phyloP scores from a whole-genome alignment of 2,888 invertebrate species.

The Polylopha cassiicola region DNA sequence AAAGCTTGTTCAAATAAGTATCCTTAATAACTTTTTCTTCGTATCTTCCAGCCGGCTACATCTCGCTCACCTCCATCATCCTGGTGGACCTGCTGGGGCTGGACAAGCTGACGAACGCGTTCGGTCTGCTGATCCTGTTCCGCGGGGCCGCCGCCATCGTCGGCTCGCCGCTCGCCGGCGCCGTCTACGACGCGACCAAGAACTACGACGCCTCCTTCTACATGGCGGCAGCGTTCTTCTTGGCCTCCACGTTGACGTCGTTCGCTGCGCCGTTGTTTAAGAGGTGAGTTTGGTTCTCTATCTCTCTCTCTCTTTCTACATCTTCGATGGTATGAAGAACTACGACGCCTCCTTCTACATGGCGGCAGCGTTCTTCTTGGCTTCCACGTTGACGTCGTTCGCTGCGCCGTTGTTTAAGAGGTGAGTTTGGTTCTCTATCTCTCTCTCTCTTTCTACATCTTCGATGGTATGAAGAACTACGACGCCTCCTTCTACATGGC shows the following conservation, averaged over 20 bases:
- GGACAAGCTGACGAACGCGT: conserved; percentile 97
- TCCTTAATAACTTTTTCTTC: too few species aligned
- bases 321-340: conserved; percentile 88
- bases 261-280: conserved; percentile 86
- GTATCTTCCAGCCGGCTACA: conserved; percentile 92
- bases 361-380: conserved; percentile 87
- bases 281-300: conserved; percentile 36
- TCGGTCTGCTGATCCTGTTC: conserved; percentile 96
- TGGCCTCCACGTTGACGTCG: conserved; percentile 89
- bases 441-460: neutral
- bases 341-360: conserved; percentile 86
- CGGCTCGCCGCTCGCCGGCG: conserved; percentile 90
- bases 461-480: conserved; percentile 73
- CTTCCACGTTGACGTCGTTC: conserved; percentile 86
- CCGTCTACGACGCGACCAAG: conserved; percentile 91
- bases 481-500: conserved; percentile 95
- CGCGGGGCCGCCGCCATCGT: conserved; percentile 95
- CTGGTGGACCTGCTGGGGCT: conserved; percentile 96
- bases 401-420: neutral
- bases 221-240: conserved; percentile 93
- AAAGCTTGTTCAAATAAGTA: too few species aligned
- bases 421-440: neutral
- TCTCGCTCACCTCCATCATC: conserved; percentile 98
- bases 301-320: conserved; percentile 90
- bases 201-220: conserved; percentile 94